A percentile compares a stretch with the other conserved stretches of the same genome.
Evolutionary conservation across 2,113 vertebrate genomes (phyloP).

Genomic region (Platycercus adscitus): DNA sequence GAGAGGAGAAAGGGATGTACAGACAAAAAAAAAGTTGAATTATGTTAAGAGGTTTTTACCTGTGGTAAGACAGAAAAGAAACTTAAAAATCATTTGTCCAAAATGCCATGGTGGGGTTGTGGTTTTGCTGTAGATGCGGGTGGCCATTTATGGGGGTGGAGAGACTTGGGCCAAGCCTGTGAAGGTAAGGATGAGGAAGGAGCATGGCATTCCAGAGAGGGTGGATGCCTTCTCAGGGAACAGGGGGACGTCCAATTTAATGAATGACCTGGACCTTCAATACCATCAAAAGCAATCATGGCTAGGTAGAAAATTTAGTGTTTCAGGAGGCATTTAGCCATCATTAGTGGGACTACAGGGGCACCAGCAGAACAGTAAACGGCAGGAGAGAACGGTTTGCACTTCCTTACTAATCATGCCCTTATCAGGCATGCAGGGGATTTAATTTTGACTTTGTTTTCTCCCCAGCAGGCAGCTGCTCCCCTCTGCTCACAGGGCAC

Average conservation of each 20-base stretch:
- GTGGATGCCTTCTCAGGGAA: background rate
- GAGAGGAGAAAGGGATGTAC: background rate
- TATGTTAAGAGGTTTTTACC: no score
- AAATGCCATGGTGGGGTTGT: fast-evolving
- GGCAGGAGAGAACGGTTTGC: fast-evolving
- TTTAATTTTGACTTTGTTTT: background rate
- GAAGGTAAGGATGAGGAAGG: background rate
- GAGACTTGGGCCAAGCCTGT: background rate
- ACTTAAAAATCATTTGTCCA: background rate
- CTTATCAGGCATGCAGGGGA: background rate
- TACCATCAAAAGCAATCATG: fast-evolving
- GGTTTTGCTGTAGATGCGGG: background rate
- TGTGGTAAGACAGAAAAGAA: background rate
- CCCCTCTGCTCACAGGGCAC: background rate
- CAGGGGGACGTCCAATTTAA: background rate
- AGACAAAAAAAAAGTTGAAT: background rate
- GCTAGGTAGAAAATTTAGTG: background rate
- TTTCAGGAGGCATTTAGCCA: background rate
- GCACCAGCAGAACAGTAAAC: background rate
- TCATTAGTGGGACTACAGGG: background rate
- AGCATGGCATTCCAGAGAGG: fast-evolving
- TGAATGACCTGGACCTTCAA: background rate
- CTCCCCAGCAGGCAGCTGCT: background rate
- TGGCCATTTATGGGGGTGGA: fast-evolving
- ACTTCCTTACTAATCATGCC: background rate